Conservation (phyloP, 1,140 invertebrate species). For the Aphidius ervi region DNA sequence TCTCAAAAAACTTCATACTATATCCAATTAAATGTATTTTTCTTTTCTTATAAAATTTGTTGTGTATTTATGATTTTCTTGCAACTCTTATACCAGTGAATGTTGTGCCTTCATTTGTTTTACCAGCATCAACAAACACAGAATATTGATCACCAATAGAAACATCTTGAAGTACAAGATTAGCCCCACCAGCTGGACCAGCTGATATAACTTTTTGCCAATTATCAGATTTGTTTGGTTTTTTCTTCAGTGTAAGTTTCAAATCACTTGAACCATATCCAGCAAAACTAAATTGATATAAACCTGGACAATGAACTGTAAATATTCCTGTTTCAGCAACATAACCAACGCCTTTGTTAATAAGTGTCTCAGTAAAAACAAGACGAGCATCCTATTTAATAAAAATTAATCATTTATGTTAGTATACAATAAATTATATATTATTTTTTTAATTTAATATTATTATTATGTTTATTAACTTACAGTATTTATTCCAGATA, state of each 20-base stretch:
- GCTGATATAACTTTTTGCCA: conserved; percentile 42
- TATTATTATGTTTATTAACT: conserved; percentile 20
- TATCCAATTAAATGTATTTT: too few species aligned
- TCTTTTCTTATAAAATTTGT: background rate
- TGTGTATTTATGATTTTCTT: conserved; percentile 37
- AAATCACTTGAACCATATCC: conserved; percentile 44
- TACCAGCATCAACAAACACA: conserved; percentile 45
- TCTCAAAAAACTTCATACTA: background rate
- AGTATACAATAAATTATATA: background rate
- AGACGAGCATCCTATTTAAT: conserved; percentile 37
- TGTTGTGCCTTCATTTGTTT: conserved; percentile 38
- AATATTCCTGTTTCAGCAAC: conserved; percentile 51
- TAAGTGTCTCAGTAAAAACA: conserved; percentile 37
- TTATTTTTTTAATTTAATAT: background rate
- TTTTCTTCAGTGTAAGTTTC: conserved; percentile 44
- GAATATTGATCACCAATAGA: conserved; percentile 48
- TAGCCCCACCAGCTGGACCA: conserved; percentile 45
- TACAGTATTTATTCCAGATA: conserved; percentile 36
- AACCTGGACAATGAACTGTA: conserved; percentile 53
- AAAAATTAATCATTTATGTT: conserved; percentile 11
- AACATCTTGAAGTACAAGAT: conserved; percentile 44
- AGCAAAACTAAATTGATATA: conserved; percentile 55
- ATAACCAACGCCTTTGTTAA: conserved; percentile 54
- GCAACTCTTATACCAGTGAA: conserved; percentile 51
- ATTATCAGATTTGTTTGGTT: conserved; percentile 38